A percentile compares a stretch with the other conserved stretches of the same genome.
phyloP scores from a whole-genome alignment of 2,113 vertebrate genomes.

The Marmota flaviventris region DNA sequence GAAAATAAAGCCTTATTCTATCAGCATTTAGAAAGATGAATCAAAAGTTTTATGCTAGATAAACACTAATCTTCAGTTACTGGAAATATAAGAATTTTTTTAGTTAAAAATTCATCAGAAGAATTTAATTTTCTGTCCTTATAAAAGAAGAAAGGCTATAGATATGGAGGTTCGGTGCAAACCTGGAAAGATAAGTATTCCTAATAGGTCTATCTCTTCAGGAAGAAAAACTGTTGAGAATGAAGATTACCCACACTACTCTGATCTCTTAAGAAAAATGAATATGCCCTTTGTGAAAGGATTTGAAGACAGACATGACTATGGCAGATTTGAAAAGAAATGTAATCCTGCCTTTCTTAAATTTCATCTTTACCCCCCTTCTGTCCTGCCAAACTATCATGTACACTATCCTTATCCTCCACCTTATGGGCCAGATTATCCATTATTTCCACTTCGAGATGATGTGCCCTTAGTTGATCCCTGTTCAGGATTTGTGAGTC shows the following conservation, averaged over 20 bases:
- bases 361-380: conserved; percentile 73
- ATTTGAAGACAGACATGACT: conserved; percentile 72
- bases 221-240: conserved; percentile 34
- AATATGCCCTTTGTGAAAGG: conserved; percentile 76
- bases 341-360: conserved; percentile 76
- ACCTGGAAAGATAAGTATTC: conserved; percentile 59
- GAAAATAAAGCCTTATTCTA: not conserved
- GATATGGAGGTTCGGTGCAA: not conserved
- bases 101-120: no score
- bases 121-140: not conserved
- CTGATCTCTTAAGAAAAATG: conserved; percentile 66
- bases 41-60: conserved; percentile 13
- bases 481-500: conserved; percentile 86
- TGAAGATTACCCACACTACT: conserved; percentile 28
- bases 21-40: conserved; percentile 25
- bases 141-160: conserved; percentile 11
- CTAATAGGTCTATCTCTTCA: conserved; percentile 23
- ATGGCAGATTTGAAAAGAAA: conserved; percentile 81
- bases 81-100: conserved; percentile 40
- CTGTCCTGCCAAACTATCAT: conserved; percentile 2
- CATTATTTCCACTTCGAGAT: conserved; percentile 83
- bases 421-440: not conserved
- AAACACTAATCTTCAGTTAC: conserved; percentile 25
- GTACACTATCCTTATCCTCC: conserved; percentile 74
- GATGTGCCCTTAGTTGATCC: conserved; percentile 83